These are phyloP conservation scores for Cryptus viduatorius DNA, from an alignment of 2,888 invertebrate genomes.

Conservation along the genomic window DNA sequence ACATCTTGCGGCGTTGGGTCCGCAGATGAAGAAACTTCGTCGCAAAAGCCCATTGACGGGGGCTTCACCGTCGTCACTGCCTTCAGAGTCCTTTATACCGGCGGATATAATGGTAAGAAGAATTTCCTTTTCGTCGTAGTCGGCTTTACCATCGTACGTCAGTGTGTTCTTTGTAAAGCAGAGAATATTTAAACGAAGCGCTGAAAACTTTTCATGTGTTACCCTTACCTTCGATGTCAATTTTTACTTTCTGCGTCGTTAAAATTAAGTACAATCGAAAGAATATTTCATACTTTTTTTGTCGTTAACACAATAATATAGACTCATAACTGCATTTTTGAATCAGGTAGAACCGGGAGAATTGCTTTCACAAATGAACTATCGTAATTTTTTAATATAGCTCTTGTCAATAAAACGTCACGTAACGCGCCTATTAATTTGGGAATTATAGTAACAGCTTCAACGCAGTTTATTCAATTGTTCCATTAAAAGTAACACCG, in stretches of 20 bases:
- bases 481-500: background rate
- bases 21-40: conserved; percentile 53
- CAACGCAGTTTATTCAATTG: background rate
- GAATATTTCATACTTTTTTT: too few species aligned
- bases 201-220: too few species aligned
- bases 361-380: too few species aligned
- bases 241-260: too few species aligned
- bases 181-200: background rate
- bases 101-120: background rate
- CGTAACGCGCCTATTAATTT: too few species aligned
- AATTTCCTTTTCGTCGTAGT: background rate
- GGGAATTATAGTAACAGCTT: background rate
- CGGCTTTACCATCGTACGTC: background rate
- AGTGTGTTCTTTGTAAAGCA: background rate
- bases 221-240: too few species aligned
- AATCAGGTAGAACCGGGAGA: too few species aligned
- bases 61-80: conserved; percentile 1
- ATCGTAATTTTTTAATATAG: too few species aligned
- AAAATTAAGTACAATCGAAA: too few species aligned
- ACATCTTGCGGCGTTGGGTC: conserved; percentile 20
- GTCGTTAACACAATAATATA: too few species aligned
- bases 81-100: background rate
- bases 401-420: too few species aligned
- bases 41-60: conserved; percentile 46
- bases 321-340: too few species aligned